Base-by-base conservation (phyloP, 92 coral and sea anemone genomes). In the Phenganax stokvisi region DNA sequence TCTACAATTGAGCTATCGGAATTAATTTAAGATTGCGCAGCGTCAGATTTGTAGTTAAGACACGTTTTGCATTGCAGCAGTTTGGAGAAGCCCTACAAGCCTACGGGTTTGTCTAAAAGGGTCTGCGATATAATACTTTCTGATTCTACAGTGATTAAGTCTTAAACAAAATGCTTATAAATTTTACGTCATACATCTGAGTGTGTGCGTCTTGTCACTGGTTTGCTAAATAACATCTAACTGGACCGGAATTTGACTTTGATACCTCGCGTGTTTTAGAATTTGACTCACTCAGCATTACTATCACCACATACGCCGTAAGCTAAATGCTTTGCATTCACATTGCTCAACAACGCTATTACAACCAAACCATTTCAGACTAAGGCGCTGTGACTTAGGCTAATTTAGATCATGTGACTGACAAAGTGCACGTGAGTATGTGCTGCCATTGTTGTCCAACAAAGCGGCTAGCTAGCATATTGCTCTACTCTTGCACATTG, bases 291-390 rank as follows among this genome's bases (percentile, higher is more conserved):
- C 37, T 30, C 16, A 37, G 12, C 53, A 0, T 9, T 20, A 37
- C 47, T 1, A 17, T 64, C 37, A 13, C 9, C 53, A 6, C 11
- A 0, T 37, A n/a, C 9, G 73, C 73, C 73, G 31, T 30, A 68
- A 68, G 73, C 73, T 28, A 68, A 68, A 68, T 68, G 54, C 73
- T n/a, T 68, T 28, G 73, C 73, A 68, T 68, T 68, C 73, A 68
- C n/a, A 37, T 30, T 13, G 54, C 54, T 68, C 73, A 37, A 68
- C 73, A 68, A 68, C 12, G 13, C 13, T 28, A 30, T 10, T 7
- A 12, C 31, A 30, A 30, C 53, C 53, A 10, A 68, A 25, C 73
- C 53, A 29, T 16, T 66, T 66, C 28, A 0, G 13, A 61, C 65
- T 20, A 20, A 20, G 16, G 66, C 10, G 27, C 10, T 6, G 73